phyloP scores from a whole-genome alignment of 2,113 vertebrate genomes.

The Gnathonemus echidnorhynchus region DNA sequence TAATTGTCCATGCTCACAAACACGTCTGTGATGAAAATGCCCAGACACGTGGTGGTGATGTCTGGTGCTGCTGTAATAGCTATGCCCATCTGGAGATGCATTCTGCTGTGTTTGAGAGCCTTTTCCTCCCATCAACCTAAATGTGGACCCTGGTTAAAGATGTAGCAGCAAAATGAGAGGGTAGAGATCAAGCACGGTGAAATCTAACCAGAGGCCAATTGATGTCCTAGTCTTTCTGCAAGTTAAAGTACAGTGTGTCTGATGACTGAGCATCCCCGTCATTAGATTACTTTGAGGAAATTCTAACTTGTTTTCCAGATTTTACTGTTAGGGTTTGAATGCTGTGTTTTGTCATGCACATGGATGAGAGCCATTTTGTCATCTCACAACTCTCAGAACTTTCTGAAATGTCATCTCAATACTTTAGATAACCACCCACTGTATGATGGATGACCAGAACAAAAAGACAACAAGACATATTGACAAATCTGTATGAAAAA shows the following conservation, averaged over 20 bases:
- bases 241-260: conserved; percentile 45
- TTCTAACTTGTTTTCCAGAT: conserved; percentile 23
- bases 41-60: neutral
- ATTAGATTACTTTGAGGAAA: neutral
- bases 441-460: neutral
- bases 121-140: neutral
- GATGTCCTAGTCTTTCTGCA: conserved; percentile 19
- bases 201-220: neutral
- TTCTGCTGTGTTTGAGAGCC: neutral
- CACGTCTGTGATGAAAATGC: neutral
- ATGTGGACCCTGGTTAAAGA: neutral
- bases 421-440: neutral
- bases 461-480: neutral
- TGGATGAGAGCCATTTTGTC: neutral
- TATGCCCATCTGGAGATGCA: neutral
- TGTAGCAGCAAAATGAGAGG: neutral
- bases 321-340: neutral
- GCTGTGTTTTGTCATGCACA: neutral
- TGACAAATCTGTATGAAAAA: neutral
- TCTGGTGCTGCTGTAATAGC: neutral
- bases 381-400: neutral
- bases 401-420: neutral
- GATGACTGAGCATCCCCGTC: neutral
- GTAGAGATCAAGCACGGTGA: neutral
- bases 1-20: neutral